Percentiles rank a stretch among this genome's conserved stretches.
phyloP scores from a whole-genome alignment of 2,113 vertebrate species.

The Herpailurus yagouaroundi region DNA sequence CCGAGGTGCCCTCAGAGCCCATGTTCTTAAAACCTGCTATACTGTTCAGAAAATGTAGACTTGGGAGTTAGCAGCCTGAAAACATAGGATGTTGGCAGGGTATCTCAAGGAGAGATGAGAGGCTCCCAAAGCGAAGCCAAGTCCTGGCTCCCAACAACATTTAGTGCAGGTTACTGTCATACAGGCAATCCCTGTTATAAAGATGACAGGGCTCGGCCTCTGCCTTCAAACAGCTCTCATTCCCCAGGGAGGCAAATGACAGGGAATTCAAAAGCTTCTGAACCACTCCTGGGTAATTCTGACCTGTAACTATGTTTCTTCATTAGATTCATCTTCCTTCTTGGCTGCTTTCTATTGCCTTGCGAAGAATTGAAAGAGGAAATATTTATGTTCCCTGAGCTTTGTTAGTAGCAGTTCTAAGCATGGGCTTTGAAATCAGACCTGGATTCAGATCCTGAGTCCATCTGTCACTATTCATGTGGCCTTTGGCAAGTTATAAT shows the following conservation, averaged over 20 bases:
- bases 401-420: not conserved
- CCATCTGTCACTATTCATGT: not conserved
- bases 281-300: not conserved
- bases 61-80: not conserved
- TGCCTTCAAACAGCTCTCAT: not conserved
- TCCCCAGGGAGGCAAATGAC: not conserved
- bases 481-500: not conserved
- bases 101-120: slow-evolving; percentile 2
- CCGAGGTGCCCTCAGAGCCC: not conserved
- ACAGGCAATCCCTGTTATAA: not conserved
- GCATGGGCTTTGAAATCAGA: not conserved
- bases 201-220: not conserved
- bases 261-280: not conserved
- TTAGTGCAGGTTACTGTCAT: not conserved
- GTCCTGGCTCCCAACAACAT: not conserved
- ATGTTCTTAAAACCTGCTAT: not conserved
- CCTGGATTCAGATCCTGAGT: not conserved
- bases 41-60: slow-evolving; percentile 16
- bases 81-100: not conserved
- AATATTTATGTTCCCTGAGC: not conserved
- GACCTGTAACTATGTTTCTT: not conserved
- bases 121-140: not conserved
- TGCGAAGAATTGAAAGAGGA: not conserved
- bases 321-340: slow-evolving; percentile 18
- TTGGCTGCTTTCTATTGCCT: not conserved